Evolutionary conservation across 2,113 vertebrate species (phyloP).

Genomic region (Paratilapia polleni): DNA sequence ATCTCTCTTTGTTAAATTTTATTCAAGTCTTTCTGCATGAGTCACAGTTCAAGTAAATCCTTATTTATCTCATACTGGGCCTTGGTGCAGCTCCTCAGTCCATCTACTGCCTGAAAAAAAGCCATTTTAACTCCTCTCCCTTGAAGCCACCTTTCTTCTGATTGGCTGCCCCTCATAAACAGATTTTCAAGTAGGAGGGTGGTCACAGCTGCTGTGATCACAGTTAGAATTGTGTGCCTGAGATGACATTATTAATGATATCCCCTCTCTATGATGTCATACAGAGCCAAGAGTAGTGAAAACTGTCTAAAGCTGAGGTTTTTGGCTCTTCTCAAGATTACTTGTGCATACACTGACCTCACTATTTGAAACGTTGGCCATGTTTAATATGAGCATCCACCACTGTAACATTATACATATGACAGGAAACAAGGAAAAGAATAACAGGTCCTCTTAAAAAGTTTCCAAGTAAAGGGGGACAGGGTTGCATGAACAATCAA

Average conservation of each 20-base stretch:
- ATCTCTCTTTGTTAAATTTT: too few species aligned
- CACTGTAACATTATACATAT: neutral
- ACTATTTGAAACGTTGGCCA: neutral
- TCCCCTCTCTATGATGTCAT: neutral
- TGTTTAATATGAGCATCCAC: neutral
- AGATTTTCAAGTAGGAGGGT: neutral
- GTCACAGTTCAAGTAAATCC: neutral
- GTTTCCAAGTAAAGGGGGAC: neutral
- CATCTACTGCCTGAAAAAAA: neutral
- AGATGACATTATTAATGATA: neutral
- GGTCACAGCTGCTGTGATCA: neutral
- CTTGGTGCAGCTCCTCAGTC: neutral
- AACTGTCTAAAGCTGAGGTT: neutral
- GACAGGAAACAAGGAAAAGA: neutral
- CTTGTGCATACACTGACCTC: neutral
- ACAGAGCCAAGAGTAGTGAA: neutral
- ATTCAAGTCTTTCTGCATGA: too few species aligned
- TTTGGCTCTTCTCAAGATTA: too few species aligned
- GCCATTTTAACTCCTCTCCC: neutral
- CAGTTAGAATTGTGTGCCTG: too few species aligned
- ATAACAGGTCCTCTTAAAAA: neutral
- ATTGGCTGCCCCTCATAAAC: neutral
- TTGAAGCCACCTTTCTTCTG: neutral
- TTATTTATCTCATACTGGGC: neutral
- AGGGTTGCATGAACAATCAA: neutral